Conservation (phyloP, 1,140 invertebrate species). For the Polypedilum pembai region DNA sequence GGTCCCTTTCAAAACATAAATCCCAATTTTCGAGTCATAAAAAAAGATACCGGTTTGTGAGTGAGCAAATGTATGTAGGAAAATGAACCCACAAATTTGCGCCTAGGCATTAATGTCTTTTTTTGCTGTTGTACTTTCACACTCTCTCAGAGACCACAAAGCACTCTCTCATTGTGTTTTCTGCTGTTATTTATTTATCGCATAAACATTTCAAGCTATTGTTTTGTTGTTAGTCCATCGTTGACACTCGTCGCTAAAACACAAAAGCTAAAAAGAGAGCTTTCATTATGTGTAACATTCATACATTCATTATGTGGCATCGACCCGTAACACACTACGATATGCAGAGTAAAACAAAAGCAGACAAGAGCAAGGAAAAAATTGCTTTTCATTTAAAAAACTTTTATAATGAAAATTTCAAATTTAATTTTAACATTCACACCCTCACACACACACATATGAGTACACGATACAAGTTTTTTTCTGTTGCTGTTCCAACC, state of each 20-base stretch:
- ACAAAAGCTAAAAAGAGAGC: too few species aligned
- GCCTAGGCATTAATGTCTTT: slow-evolving; percentile 8
- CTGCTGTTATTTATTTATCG: not conserved
- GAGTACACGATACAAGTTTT: not conserved
- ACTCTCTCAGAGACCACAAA: not conserved
- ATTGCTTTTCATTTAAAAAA: not conserved
- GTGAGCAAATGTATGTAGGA: not conserved
- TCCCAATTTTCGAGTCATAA: slow-evolving; percentile 17
- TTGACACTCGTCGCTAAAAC: not conserved
- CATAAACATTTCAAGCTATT: not conserved
- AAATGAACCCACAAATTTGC: not conserved
- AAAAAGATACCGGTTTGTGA: not conserved
- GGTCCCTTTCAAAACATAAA: not conserved
- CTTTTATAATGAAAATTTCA: slow-evolving; percentile 8
- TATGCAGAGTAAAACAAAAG: not conserved
- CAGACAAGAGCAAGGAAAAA: not conserved
- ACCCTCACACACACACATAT: not conserved
- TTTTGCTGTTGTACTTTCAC: not conserved
- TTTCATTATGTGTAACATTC: not conserved
- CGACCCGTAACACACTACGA: slow-evolving; percentile 1
- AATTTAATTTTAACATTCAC: not conserved
- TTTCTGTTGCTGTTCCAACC: not conserved
- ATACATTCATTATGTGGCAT: not conserved
- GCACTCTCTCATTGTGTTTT: not conserved
- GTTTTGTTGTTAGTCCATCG: not conserved